Percentiles rank a stretch among this genome's conserved stretches.
phyloP scores from a whole-genome alignment of 23 tunicate species.

The Styela plicata region DNA sequence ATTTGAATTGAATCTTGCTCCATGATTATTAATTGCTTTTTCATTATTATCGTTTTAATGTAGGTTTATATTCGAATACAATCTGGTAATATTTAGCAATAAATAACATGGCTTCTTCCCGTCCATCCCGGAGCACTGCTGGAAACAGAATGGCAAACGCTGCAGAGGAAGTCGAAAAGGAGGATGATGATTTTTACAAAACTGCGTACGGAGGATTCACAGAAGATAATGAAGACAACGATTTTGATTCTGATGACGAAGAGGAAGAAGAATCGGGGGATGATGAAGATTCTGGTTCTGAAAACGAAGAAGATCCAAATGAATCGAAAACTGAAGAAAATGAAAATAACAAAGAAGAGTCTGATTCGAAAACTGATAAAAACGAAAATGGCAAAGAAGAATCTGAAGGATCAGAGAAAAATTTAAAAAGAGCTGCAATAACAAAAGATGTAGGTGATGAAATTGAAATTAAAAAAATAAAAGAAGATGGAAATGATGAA shows the following conservation, averaged over 20 bases:
- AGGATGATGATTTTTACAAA: conserved; percentile 91
- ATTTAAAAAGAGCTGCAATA: no score
- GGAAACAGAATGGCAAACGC: conserved; percentile 84
- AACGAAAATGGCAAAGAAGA: conserved; percentile 3
- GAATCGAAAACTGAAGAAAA: conserved; percentile 59
- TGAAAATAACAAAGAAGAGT: conserved; percentile 31
- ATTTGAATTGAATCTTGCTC: no score
- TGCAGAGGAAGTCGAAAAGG: conserved; percentile 66
- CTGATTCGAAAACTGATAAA: conserved; percentile 5
- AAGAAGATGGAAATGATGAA: no score
- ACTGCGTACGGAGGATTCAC: conserved; percentile 91
- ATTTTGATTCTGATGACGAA: conserved; percentile 58
- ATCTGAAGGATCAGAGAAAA: no score
- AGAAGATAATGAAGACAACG: conserved; percentile 78
- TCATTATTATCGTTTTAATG: no score
- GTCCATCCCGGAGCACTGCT: conserved; percentile 74
- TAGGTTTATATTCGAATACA: no score
- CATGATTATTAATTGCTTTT: no score
- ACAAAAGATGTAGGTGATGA: no score
- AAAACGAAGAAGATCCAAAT: conserved; percentile 69
- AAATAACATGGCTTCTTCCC: conserved; percentile 88
- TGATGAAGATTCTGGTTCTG: conserved; percentile 94
- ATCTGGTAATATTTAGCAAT: no score
- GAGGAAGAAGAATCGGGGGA: conserved; percentile 84
- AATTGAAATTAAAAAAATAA: no score